Evolutionary conservation across 2,888 invertebrate species (phyloP).

Genomic region (Anthrax anthrax): DNA sequence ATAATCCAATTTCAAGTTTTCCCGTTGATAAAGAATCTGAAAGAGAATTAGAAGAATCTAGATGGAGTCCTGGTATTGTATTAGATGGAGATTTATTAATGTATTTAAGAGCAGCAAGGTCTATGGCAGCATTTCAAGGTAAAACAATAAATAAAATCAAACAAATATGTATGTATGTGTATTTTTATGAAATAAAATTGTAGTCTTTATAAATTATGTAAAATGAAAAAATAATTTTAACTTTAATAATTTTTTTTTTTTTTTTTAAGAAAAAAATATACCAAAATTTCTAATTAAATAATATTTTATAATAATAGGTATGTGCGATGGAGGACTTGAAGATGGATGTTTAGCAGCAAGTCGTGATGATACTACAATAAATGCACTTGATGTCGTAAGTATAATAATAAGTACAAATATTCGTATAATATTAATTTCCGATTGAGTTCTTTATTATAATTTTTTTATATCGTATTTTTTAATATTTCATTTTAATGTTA

Average conservation of each 20-base stretch:
- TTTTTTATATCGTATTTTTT: too few relatives aligned
- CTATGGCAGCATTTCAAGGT: conserved; percentile 91
- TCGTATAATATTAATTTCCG: too few relatives aligned
- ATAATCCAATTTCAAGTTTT: conserved; percentile 38
- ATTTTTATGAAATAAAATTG: too few relatives aligned
- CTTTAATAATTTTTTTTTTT: too few relatives aligned
- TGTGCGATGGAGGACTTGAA: conserved; percentile 97
- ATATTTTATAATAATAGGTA: conserved; percentile 41
- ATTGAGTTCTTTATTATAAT: too few relatives aligned
- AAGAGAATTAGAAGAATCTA: conserved; percentile 60
- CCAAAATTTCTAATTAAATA: too few relatives aligned
- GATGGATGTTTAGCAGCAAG: conserved; percentile 95
- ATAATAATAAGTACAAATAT: too few relatives aligned
- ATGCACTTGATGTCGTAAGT: conserved; percentile 81
- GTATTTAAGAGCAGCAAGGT: conserved; percentile 92
- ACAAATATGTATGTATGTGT: too few relatives aligned
- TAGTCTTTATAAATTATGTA: too few relatives aligned
- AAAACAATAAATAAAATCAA: conserved; percentile 13
- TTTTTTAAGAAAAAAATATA: too few relatives aligned
- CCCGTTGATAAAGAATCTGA: conserved; percentile 36
- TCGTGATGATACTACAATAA: conserved; percentile 93
- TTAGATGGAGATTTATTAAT: conserved; percentile 91
- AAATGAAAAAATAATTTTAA: too few relatives aligned
- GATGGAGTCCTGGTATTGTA: conserved; percentile 89
- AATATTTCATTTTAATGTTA: too few relatives aligned